These are phyloP conservation scores for Toxostoma redivivum DNA, from an alignment of 2,113 vertebrate species.

Conservation along the genomic window DNA sequence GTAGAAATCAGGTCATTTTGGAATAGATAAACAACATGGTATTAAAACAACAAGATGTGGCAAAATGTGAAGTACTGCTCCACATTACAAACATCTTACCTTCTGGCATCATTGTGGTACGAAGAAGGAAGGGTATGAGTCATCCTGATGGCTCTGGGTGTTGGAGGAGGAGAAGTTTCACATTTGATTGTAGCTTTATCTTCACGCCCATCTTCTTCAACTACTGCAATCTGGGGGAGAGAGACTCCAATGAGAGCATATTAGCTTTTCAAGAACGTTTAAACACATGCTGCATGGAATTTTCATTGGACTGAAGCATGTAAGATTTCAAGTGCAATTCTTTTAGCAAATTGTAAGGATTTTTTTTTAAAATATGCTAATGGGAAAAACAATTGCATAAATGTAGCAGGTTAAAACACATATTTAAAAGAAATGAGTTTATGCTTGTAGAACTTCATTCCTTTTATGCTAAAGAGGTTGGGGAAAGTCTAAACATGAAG, in stretches of 20 bases:
- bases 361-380: neutral
- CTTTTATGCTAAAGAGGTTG: neutral
- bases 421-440: neutral
- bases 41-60: rapidly evolving
- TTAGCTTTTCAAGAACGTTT: neutral
- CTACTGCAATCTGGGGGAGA: slow-evolving; percentile 84
- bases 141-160: slow-evolving; percentile 93
- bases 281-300: neutral
- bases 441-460: neutral
- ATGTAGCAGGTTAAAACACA: neutral
- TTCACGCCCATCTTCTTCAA: slow-evolving; percentile 94
- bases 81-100: slow-evolving; percentile 62
- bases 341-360: neutral
- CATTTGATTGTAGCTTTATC: slow-evolving; percentile 99
- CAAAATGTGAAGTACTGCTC: neutral
- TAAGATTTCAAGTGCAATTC: neutral
- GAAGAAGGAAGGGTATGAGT: slow-evolving; percentile 96
- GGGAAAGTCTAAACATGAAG: neutral
- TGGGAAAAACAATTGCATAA: neutral
- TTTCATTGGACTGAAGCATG: neutral
- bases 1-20: neutral
- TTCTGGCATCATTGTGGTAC: slow-evolving; percentile 92
- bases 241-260: neutral
- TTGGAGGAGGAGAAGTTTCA: slow-evolving; percentile 95
- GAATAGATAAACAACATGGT: neutral